Conservation (phyloP, 1,140 invertebrate genomes). For the Pinna nobilis region DNA sequence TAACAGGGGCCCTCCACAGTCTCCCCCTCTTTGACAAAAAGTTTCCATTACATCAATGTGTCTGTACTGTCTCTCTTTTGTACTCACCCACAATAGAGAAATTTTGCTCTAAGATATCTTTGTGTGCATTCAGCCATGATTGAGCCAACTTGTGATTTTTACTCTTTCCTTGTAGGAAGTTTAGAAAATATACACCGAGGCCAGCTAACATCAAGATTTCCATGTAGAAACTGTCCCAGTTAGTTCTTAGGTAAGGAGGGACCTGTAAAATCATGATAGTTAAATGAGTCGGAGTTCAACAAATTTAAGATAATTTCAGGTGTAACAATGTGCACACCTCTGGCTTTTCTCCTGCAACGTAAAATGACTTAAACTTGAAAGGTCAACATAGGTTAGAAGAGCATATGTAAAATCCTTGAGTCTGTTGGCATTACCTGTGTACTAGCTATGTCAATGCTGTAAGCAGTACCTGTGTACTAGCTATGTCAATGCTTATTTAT, state of each 20-base stretch:
- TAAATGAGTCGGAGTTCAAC: not conserved
- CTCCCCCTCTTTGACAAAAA: no score
- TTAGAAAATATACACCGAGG: slow-evolving; percentile 93
- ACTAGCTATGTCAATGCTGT: no score
- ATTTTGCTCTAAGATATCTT: slow-evolving; percentile 90
- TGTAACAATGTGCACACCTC: slow-evolving; percentile 94
- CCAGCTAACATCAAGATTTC: slow-evolving; percentile 94
- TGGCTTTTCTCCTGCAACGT: no score
- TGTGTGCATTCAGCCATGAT: slow-evolving; percentile 91
- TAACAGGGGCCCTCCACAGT: no score
- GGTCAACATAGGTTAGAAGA: no score
- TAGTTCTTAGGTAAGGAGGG: slow-evolving; percentile 89
- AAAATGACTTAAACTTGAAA: no score
- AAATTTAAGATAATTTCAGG: slow-evolving; percentile 73
- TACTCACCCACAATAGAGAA: slow-evolving; percentile 92
- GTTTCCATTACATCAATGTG: no score
- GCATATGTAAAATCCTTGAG: no score
- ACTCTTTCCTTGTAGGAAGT: slow-evolving; percentile 92
- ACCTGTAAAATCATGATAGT: slow-evolving; percentile 77
- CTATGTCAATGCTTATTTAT: no score
- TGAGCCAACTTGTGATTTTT: slow-evolving; percentile 87
- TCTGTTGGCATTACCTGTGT: slow-evolving; percentile 72
- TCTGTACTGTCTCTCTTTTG: no score
- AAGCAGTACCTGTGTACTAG: no score
- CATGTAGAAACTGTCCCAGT: slow-evolving; percentile 98